phyloP scores from a whole-genome alignment of 1,140 invertebrate genomes.

The Galleria mellonella region DNA sequence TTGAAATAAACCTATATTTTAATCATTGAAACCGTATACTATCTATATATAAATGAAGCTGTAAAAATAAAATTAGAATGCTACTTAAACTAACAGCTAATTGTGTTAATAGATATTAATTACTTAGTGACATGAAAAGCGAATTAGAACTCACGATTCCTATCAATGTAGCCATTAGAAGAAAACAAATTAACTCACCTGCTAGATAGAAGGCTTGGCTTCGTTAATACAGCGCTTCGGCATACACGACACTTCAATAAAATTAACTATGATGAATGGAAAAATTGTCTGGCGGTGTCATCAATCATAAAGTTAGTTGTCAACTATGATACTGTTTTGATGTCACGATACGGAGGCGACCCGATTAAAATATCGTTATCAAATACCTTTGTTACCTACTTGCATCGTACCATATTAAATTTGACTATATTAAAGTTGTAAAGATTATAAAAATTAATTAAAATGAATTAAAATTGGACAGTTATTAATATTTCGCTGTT shows the following conservation, averaged over 20 bases:
- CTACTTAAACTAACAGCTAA: too few species aligned
- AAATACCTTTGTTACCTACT: too few species aligned
- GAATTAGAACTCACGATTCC: background rate
- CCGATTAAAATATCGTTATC: conserved; percentile 14
- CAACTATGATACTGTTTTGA: conserved; percentile 15
- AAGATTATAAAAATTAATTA: too few species aligned
- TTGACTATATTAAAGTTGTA: too few species aligned
- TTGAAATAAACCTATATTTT: too few species aligned
- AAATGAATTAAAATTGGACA: too few species aligned
- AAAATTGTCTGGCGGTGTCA: conserved; percentile 51
- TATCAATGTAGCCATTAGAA: conserved; percentile 27
- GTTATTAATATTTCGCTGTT: too few species aligned
- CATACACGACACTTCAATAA: conserved; percentile 61
- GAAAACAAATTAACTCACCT: conserved; percentile 32
- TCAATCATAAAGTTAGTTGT: conserved; percentile 56
- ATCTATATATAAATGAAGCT: too few species aligned
- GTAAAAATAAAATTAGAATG: too few species aligned
- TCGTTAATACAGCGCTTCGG: conserved; percentile 22
- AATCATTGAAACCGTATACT: too few species aligned
- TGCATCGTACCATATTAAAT: too few species aligned
- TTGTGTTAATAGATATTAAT: background rate
- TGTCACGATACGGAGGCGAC: conserved; percentile 29
- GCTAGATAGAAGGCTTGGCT: conserved; percentile 1
- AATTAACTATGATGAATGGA: conserved; percentile 69
- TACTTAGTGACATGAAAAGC: background rate